These are phyloP conservation scores for Agrochola litura DNA, from an alignment of 2,888 invertebrate genomes.

Conservation along the genomic window DNA sequence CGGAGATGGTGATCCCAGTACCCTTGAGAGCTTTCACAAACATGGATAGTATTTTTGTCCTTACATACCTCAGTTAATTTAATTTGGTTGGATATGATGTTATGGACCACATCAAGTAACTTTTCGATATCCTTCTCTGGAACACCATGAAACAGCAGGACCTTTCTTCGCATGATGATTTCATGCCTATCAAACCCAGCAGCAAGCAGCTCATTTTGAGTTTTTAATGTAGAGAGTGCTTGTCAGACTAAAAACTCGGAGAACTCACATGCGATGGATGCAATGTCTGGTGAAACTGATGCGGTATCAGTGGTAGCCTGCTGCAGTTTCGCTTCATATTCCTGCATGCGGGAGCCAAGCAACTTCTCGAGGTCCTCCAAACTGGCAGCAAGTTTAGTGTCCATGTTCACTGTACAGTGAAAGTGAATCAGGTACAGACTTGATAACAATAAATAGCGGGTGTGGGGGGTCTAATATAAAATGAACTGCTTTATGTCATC, in stretches of 20 bases:
- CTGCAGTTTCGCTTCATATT: background rate
- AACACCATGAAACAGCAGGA: constrained; percentile 1
- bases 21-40: background rate
- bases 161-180: background rate
- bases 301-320: background rate
- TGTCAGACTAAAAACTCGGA: background rate
- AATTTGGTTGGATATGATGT: background rate
- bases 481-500: too few relatives aligned
- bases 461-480: too few relatives aligned
- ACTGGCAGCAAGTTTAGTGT: too few relatives aligned
- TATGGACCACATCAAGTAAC: background rate
- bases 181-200: background rate
- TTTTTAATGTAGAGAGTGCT: background rate
- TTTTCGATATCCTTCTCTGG: background rate
- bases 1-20: background rate
- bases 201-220: background rate
- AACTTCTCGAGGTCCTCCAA: too few relatives aligned
- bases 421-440: too few relatives aligned
- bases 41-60: background rate
- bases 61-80: background rate
- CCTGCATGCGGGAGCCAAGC: background rate
- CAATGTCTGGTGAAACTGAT: background rate
- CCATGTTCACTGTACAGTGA: too few relatives aligned
- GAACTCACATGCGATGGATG: background rate
- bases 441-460: too few relatives aligned